Percentiles rank a stretch among this genome's conserved stretches.
phyloP scores from a whole-genome alignment of 2,113 vertebrate species.

The Elgaria multicarinata region DNA sequence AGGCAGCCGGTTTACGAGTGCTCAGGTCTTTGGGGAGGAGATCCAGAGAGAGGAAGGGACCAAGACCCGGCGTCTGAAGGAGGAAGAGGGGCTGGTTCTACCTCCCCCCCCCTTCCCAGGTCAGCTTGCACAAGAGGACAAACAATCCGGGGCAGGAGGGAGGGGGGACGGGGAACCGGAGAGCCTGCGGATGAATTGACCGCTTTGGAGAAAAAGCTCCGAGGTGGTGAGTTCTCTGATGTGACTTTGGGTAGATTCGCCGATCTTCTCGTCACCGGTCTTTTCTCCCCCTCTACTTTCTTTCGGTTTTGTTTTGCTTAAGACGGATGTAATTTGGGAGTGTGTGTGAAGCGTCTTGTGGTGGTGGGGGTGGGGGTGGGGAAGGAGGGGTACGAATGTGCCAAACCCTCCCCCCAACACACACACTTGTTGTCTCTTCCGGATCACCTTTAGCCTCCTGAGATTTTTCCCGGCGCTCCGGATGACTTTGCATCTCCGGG shows the following conservation, averaged over 20 bases:
- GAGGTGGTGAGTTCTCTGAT: background rate
- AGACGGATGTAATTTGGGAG: background rate
- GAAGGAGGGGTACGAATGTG: background rate
- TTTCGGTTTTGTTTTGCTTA: background rate
- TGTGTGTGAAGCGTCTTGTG: background rate
- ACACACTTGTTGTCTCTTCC: too few species aligned
- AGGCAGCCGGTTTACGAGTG: background rate
- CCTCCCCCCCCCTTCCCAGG: background rate
- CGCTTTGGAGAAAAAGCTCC: too few species aligned
- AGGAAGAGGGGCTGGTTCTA: too few species aligned
- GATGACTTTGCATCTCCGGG: constrained; percentile 31
- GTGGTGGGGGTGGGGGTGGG: too few species aligned
- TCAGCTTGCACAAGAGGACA: background rate
- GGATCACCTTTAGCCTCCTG: background rate
- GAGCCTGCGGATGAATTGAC: too few species aligned
- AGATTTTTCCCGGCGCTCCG: background rate
- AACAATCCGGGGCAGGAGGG: rapidly evolving
- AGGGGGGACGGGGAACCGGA: background rate
- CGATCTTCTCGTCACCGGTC: background rate
- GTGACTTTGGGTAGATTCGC: background rate
- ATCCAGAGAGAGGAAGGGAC: too few species aligned
- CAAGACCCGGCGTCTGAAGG: background rate
- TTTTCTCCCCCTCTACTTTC: background rate
- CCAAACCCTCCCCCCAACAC: background rate
- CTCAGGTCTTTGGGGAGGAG: too few species aligned